Evolutionary conservation across 2,113 vertebrate species (phyloP).

Genomic region (Cololabis saira): DNA sequence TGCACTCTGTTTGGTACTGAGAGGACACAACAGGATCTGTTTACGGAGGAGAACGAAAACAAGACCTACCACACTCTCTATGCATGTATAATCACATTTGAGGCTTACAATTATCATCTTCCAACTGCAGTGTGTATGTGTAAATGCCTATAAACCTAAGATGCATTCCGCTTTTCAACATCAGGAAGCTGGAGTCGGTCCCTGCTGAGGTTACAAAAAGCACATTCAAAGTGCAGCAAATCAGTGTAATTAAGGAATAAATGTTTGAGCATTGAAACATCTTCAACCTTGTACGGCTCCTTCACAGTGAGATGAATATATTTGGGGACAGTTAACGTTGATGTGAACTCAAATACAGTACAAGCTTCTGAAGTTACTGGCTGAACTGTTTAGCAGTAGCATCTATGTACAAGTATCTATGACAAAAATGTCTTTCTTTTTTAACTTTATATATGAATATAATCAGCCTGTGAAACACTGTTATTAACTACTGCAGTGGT

Average conservation of each 20-base stretch:
- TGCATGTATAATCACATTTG: not conserved
- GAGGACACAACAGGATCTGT: slow-evolving; percentile 52
- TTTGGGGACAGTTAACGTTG: slow-evolving; percentile 8
- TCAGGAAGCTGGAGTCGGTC: slow-evolving; percentile 17
- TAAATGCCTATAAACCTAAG: not conserved
- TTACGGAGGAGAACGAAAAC: slow-evolving; percentile 48
- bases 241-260: slow-evolving; percentile 37
- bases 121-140: not conserved
- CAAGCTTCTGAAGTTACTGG: too few species aligned
- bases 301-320: slow-evolving; percentile 17
- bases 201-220: slow-evolving; percentile 38
- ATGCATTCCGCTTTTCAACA: slow-evolving; percentile 13
- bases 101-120: slow-evolving; percentile 2
- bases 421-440: too few species aligned
- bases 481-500: too few species aligned
- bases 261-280: slow-evolving; percentile 17
- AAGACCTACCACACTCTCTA: slow-evolving; percentile 36
- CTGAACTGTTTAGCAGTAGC: too few species aligned
- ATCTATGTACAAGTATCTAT: too few species aligned
- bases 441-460: too few species aligned
- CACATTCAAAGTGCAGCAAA: slow-evolving; percentile 31
- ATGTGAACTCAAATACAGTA: not conserved
- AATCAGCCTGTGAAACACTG: too few species aligned
- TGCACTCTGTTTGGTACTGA: slow-evolving; percentile 26
- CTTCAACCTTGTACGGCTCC: slow-evolving; percentile 30